These are phyloP conservation scores for Koerneria pararmatus DNA, from an alignment of 2,888 invertebrate genomes.

Conservation along the genomic window DNA sequence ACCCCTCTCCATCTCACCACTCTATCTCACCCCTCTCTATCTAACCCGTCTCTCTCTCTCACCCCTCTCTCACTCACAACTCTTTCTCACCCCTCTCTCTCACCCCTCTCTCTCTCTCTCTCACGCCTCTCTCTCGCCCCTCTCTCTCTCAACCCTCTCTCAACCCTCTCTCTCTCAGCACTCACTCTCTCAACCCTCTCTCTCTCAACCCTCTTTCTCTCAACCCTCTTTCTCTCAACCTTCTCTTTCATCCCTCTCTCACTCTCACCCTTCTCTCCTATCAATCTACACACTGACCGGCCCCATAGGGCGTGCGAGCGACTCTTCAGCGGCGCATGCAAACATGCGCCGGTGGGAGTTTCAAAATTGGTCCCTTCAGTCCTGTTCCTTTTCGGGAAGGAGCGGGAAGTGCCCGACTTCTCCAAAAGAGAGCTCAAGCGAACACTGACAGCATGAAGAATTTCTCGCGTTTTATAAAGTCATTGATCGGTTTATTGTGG, in stretches of 20 bases:
- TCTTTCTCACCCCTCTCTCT: neutral
- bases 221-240: neutral
- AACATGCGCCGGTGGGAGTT: no score
- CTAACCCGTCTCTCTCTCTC: neutral
- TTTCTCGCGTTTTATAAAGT: no score
- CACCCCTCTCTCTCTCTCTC: neutral
- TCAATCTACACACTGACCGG: no score
- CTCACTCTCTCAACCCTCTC: slow-evolving; percentile 3
- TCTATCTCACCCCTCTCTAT: neutral
- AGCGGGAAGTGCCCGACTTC: no score
- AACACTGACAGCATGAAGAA: no score
- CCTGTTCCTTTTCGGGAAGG: no score
- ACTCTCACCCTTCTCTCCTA: no score
- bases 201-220: neutral
- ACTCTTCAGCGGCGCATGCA: no score
- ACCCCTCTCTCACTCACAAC: neutral
- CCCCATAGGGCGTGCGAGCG: no score
- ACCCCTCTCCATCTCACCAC: neutral
- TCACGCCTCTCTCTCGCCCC: neutral
- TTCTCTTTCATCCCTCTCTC: neutral
- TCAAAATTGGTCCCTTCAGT: no score
- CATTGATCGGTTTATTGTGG: no score
- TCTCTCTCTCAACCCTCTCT: neutral
- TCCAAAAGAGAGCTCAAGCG: no score
- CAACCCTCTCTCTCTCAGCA: neutral